Conservation (phyloP, 1,140 invertebrate genomes). For the Hydropsyche tenuis region DNA sequence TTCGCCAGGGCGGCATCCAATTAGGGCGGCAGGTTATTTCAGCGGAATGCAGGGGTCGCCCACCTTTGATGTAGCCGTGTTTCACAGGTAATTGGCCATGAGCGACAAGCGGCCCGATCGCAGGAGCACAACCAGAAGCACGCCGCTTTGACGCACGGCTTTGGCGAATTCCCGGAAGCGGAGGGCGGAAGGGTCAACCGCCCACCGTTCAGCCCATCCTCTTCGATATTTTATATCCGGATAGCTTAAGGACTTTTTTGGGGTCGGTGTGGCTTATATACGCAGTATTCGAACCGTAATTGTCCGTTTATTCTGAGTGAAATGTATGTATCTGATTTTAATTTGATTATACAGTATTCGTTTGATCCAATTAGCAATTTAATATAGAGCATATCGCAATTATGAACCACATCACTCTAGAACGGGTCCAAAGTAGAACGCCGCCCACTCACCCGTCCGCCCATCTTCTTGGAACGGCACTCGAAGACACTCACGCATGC, state of each 20-base stretch:
- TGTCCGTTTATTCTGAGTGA: too few relatives aligned
- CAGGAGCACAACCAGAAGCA: background rate
- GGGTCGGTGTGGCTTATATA: too few relatives aligned
- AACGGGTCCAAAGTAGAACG: too few relatives aligned
- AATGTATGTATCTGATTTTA: too few relatives aligned
- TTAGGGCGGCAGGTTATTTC: constrained; percentile 11
- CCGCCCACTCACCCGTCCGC: constrained; percentile 10
- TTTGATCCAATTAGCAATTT: too few relatives aligned
- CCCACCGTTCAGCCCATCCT: too few relatives aligned
- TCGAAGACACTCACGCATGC: constrained; percentile 7
- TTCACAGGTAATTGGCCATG: constrained; percentile 29
- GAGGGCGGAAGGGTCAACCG: background rate
- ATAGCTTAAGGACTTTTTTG: too few relatives aligned
- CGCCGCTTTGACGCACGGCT: constrained; percentile 29
- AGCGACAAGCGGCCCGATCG: constrained; percentile 6
- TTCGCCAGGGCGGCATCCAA: background rate
- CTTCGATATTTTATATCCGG: too few relatives aligned
- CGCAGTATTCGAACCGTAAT: too few relatives aligned
- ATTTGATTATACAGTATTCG: too few relatives aligned
- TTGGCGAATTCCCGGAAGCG: constrained; percentile 16
- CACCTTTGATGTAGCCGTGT: constrained; percentile 34
- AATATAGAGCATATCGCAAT: too few relatives aligned
- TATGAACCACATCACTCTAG: too few relatives aligned
- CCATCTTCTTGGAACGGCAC: background rate
- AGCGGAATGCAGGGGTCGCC: background rate